Evolutionary conservation across 2,113 vertebrate species (phyloP), one percentile per base, ranked within the genome.

Genomic region (Gymnorhina tibicen): DNA sequence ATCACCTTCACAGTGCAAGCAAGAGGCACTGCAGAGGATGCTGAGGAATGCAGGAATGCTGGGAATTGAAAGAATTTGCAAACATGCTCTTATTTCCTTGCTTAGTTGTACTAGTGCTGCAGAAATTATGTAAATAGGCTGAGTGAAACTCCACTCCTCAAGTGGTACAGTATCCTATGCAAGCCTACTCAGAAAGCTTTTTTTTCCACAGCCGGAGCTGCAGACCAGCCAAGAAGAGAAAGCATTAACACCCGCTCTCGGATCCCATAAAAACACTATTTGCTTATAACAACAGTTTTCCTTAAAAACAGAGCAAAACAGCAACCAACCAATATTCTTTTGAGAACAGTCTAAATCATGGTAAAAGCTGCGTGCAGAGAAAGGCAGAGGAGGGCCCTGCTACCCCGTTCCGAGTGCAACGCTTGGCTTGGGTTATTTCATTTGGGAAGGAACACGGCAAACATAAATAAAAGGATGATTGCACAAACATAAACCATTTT

Each of bases 331-430:
- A 33, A 20, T 26, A 64, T 32, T 68, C 32, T 49, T 87, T 5
- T 14, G 35, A 49, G 39, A 75, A 11, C 17, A 33, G 32, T 8
- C 35, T 68, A 52, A 68, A 60, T 16, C 20, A 8, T n/a, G 41
- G 22, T 2, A 56, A 86, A 33, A 55, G n/a, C 47, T 53, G 68
- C 5, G 33, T 7, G 22, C 27, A 58, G 33, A 66, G 49, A 50
- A 39, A 53, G 33, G 69, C 64, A 53, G 52, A 67, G 58, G 39
- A 84, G 55, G 37, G 21, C 60, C 64, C 49, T 49, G 58, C 62
- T 67, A 50, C 56, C 69, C 27, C 1, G 1, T 7, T 64, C 41
- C 0, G 0, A 91, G 37, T 0, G 5, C 2, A 1, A 37, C 0
- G 0, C 63, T 83, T 47, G 20, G 46, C 58, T 78, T 56, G 73